Conservation (phyloP, 2,888 invertebrate genomes). For the Caenorhabditis sp. region DNA sequence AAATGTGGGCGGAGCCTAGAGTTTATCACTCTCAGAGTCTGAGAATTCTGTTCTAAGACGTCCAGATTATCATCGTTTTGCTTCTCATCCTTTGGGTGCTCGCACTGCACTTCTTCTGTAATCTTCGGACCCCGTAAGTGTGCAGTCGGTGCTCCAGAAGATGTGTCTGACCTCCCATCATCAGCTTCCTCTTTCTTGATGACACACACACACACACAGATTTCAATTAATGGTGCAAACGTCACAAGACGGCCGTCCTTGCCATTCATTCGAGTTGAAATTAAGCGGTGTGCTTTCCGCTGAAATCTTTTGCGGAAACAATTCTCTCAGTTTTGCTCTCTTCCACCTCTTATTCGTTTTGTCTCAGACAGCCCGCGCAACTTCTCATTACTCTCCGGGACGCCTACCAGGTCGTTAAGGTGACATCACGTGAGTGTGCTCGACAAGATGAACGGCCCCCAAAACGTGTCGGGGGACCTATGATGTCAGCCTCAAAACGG, state of each 20-base stretch:
- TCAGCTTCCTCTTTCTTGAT: neutral
- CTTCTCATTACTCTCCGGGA: neutral
- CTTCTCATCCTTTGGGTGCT: no score
- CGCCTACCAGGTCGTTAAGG: constrained; percentile 28
- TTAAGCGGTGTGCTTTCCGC: neutral
- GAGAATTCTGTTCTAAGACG: no score
- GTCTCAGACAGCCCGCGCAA: neutral
- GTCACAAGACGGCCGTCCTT: constrained; percentile 18
- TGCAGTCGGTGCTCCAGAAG: no score
- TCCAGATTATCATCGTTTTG: no score
- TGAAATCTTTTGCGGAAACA: neutral
- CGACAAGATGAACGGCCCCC: constrained; percentile 37
- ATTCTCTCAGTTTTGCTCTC: no score
- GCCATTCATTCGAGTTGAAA: constrained; percentile 31
- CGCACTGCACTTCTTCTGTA: no score
- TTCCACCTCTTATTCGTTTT: no score
- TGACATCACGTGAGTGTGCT: constrained; percentile 25
- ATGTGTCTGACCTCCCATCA: no score
- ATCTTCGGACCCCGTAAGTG: no score
- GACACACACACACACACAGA: constrained; percentile 2
- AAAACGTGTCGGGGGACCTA: constrained; percentile 43
- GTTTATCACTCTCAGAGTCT: constrained; percentile 41
- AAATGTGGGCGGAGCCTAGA: constrained; percentile 27
- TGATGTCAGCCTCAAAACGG: constrained; percentile 49
- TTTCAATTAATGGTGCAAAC: constrained; percentile 32